Base-by-base conservation (phyloP, 2,888 invertebrate species). In the Apotomis betuletana region DNA sequence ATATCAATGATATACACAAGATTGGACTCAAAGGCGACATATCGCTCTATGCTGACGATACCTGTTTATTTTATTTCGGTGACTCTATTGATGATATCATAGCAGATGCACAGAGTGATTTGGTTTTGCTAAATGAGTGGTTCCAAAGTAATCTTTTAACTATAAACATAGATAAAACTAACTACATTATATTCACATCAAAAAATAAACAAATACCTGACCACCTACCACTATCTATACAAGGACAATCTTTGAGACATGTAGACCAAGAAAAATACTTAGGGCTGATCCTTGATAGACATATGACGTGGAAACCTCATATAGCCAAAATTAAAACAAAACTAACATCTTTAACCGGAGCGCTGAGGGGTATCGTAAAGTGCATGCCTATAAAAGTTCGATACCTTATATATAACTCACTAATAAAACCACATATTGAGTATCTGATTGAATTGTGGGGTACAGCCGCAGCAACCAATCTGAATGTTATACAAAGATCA, bases 191-290 rank as follows among this genome's bases (percentile, higher is more conserved):
- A 46, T 60, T 60, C 15, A 15, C 4, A 60, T 44, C 60, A 0
- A 59, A 59, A 59, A 59, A 59, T 10, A 59, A 58, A 38, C 36
- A 58, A 58, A n/a, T 58, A 12, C 8, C 38, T 8, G 12, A 58
- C 10, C 10, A 38, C 3, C 3, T 3, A 12, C 38, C 58, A 10
- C 10, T 58, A 38, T 36, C 38, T 2, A 58, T 38, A 58, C 6
- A 58, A 5, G 36, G 36, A 10, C 38, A 38, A 41, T 3, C 6
- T 36, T 38, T 58, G 10, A 58, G 36, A 36, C 27, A 58, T 12
- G 0, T 12, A 9, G 38, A 36, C 10, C 5, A 38, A 12, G 58
- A 58, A 41, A 58, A 58, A 58, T 38, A 58, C n/a, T n/a, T 58
- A 9, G 58, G 58, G 0, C n/a, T 58, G 5, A 38, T 58, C 6